These are phyloP conservation scores for Chloroceryle aenea DNA, from an alignment of 2,113 vertebrate genomes.

Conservation along the genomic window DNA sequence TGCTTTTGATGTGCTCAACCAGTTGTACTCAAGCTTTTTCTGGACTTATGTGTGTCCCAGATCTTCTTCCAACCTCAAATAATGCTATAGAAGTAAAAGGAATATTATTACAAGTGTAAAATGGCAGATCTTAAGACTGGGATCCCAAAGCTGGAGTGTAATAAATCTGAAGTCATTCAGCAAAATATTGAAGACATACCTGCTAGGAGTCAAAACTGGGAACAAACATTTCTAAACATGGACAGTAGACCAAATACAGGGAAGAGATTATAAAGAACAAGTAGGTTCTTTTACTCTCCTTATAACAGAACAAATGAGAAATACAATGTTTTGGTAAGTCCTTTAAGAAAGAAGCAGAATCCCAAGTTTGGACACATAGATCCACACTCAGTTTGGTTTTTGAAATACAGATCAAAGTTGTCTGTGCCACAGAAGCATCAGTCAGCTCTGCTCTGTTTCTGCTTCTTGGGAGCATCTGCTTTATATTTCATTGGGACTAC, in stretches of 20 bases:
- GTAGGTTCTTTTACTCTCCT: accelerated
- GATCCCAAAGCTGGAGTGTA: background rate
- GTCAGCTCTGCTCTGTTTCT: background rate
- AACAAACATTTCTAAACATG: background rate
- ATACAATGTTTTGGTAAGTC: background rate
- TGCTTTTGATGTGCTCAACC: background rate
- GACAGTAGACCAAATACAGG: background rate
- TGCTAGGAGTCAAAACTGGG: background rate
- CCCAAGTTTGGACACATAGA: background rate
- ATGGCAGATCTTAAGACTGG: background rate
- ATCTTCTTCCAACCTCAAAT: background rate
- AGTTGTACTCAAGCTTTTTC: background rate
- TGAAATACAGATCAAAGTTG: background rate
- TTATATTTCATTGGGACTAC: background rate
- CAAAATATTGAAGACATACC: background rate
- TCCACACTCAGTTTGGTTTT: background rate
- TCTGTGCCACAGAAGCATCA: background rate
- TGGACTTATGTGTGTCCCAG: background rate
- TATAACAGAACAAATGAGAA: background rate
- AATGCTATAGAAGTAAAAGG: background rate
- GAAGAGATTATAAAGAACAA: background rate
- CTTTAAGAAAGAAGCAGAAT: background rate
- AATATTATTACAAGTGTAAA: background rate
- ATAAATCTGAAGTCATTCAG: background rate
- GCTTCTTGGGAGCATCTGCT: constrained; percentile 9